These are phyloP conservation scores for Andrena minutula DNA, from an alignment of 2,888 invertebrate genomes.

Conservation along the genomic window DNA sequence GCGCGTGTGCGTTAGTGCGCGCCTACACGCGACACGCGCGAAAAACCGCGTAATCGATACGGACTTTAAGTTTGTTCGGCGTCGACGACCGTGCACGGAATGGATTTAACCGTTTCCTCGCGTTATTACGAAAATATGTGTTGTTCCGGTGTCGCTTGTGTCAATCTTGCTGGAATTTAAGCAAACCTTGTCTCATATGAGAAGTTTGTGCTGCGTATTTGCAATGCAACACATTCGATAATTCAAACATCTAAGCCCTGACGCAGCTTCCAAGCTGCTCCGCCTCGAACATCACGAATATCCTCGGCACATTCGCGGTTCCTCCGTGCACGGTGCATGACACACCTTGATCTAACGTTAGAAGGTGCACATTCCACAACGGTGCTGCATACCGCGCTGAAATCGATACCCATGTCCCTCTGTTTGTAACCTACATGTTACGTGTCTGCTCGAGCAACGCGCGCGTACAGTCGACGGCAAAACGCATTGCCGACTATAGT, in stretches of 20 bases:
- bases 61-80: slow-evolving; percentile 35
- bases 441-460: slow-evolving; percentile 68
- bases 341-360: slow-evolving; percentile 69
- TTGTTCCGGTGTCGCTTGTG: background rate
- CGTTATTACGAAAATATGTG: slow-evolving; percentile 6
- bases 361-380: slow-evolving; percentile 82
- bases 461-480: slow-evolving; percentile 73
- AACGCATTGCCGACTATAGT: slow-evolving; percentile 60
- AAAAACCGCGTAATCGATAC: slow-evolving; percentile 52
- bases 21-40: slow-evolving; percentile 23
- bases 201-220: background rate
- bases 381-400: slow-evolving; percentile 80
- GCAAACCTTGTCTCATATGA: background rate
- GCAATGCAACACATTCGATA: background rate
- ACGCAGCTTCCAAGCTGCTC: background rate
- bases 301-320: slow-evolving; percentile 24
- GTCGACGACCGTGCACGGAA: slow-evolving; percentile 26
- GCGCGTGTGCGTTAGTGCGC: slow-evolving; percentile 9
- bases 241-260: background rate
- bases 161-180: background rate
- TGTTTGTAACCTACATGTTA: slow-evolving; percentile 81
- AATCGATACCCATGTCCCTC: slow-evolving; percentile 83
- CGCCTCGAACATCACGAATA: background rate
- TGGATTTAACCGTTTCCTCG: slow-evolving; percentile 5
- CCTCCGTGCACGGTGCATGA: slow-evolving; percentile 1